Percentiles rank a stretch among this genome's conserved stretches.
Evolutionary conservation across 2,888 invertebrate species (phyloP).

Genomic region (Hartigia nigra): DNA sequence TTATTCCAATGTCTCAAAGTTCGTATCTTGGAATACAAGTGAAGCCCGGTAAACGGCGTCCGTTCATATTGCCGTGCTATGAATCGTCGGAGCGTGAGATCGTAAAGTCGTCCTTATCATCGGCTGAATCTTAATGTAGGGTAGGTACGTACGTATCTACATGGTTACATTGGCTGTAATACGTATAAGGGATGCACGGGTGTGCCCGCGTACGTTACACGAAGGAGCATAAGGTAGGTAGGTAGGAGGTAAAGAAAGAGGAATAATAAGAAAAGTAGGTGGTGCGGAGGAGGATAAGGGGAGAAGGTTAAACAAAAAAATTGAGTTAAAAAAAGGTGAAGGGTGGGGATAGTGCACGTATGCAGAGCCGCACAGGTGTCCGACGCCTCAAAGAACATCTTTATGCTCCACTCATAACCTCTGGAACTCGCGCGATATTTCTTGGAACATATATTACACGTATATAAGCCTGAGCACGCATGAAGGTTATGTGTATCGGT

Average conservation of each 20-base stretch:
- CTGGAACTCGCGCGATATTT: conserved; percentile 45
- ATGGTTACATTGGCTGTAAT: conserved; percentile 20
- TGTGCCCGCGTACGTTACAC: conserved; percentile 35
- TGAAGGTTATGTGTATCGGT: not conserved
- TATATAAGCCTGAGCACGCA: conserved; percentile 21
- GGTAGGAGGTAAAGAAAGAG: conserved; percentile 21
- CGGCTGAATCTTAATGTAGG: conserved; percentile 62
- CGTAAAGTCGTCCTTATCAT: conserved; percentile 64
- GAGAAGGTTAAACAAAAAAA: conserved; percentile 10
- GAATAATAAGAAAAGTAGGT: conserved; percentile 7
- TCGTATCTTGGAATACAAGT: not conserved
- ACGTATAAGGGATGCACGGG: conserved; percentile 17
- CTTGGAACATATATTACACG: conserved; percentile 22
- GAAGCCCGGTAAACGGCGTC: conserved; percentile 55
- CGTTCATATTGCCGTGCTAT: conserved; percentile 58
- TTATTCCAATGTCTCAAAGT: not conserved
- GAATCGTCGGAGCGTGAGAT: conserved; percentile 64
- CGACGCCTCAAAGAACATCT: conserved; percentile 61
- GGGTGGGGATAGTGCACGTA: conserved; percentile 33
- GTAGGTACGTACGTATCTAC: conserved; percentile 50
- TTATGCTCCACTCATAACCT: conserved; percentile 55
- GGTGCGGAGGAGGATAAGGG: conserved; percentile 14
- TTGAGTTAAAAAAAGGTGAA: conserved; percentile 9
- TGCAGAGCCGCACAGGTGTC: conserved; percentile 61
- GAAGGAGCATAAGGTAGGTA: conserved; percentile 23